Evolutionary conservation across 2,797 vertebrate species (phyloP).

Genomic region (Lutjanus argentimaculatus): DNA sequence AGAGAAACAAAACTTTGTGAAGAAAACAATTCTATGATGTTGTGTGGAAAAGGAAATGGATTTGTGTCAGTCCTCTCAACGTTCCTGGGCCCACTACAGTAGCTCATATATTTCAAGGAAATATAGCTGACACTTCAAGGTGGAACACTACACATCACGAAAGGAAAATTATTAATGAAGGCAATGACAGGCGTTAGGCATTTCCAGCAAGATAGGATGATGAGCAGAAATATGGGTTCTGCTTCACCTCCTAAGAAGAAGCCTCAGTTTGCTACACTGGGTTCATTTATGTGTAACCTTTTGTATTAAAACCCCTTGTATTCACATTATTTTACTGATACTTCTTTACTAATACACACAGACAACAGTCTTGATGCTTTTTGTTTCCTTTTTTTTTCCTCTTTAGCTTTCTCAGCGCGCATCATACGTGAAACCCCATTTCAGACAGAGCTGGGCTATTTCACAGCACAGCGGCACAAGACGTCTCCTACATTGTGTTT

Average conservation of each 20-base stretch:
- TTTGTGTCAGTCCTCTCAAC: background rate
- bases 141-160: constrained; percentile 45
- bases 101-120: constrained; percentile 42
- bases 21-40: constrained; percentile 7
- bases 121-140: constrained; percentile 64
- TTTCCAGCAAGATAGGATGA: constrained; percentile 2
- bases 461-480: constrained; percentile 75
- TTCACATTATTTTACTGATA: constrained; percentile 11
- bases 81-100: constrained; percentile 21
- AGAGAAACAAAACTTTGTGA: constrained; percentile 32
- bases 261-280: background rate
- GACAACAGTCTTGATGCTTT: background rate
- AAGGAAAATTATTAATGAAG: constrained; percentile 57
- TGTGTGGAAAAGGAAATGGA: constrained; percentile 12
- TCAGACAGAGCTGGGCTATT: constrained; percentile 63
- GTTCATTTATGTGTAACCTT: background rate
- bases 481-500: constrained; percentile 73
- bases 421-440: constrained; percentile 71
- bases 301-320: constrained; percentile 1
- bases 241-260: background rate
- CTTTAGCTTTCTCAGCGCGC: constrained; percentile 26
- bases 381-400: background rate
- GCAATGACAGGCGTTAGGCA: constrained; percentile 30
- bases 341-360: background rate
- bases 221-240: constrained; percentile 25